phyloP scores from a whole-genome alignment of 2,113 vertebrate genomes.

The Numida meleagris region DNA sequence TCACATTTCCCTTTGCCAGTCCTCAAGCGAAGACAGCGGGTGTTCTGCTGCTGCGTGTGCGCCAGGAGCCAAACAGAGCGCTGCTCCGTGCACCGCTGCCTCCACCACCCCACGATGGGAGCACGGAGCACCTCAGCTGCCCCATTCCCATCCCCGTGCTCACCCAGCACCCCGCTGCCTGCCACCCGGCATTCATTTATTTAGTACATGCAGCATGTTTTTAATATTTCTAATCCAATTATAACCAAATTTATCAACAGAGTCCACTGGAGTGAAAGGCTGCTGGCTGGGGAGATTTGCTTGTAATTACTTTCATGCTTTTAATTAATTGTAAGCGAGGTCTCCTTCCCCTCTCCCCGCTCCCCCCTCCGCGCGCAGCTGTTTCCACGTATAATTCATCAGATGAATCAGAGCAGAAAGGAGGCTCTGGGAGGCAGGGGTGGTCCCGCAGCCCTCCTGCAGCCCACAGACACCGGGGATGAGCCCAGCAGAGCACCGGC shows the following conservation, averaged over 20 bases:
- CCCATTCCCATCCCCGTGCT: rapidly evolving
- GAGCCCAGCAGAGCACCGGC: background rate
- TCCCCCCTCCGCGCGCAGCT: slow-evolving; percentile 38
- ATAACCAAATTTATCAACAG: slow-evolving; percentile 74
- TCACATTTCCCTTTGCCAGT: background rate
- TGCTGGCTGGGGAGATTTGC: slow-evolving; percentile 71
- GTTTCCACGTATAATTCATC: slow-evolving; percentile 48
- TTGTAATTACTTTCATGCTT: slow-evolving; percentile 75
- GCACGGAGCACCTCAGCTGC: background rate
- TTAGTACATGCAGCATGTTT: slow-evolving; percentile 46
- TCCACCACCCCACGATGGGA: rapidly evolving
- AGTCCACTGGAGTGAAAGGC: slow-evolving; percentile 68
- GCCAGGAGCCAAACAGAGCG: background rate
- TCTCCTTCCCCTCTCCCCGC: slow-evolving; percentile 32
- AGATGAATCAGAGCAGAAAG: slow-evolving; percentile 67
- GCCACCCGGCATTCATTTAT: slow-evolving; percentile 38
- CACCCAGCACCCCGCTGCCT: background rate
- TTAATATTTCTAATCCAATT: slow-evolving; percentile 73
- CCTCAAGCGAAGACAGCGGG: background rate
- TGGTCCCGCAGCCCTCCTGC: background rate
- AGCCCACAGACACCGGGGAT: background rate
- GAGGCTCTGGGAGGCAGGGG: slow-evolving; percentile 19
- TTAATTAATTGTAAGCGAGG: slow-evolving; percentile 75
- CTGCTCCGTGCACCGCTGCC: rapidly evolving
- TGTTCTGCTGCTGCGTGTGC: background rate